These are phyloP conservation scores for Chrysolina americana DNA, from an alignment of 2,888 invertebrate genomes.

Conservation along the genomic window DNA sequence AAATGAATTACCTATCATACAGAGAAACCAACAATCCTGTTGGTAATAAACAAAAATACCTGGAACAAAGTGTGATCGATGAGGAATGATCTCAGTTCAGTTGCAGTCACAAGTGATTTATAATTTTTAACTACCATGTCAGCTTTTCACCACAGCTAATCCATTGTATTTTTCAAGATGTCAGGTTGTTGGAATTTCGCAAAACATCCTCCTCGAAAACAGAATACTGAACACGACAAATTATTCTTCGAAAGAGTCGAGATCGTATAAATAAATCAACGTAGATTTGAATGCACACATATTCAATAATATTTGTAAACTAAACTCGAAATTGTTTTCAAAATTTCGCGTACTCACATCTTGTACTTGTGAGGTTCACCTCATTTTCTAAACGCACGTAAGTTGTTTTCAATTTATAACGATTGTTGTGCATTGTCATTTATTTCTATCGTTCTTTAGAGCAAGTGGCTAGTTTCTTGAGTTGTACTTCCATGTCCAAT, in stretches of 20 bases:
- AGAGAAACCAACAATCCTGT: no score
- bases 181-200: background rate
- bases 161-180: background rate
- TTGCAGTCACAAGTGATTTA: no score
- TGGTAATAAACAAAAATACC: no score
- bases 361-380: background rate
- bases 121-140: no score
- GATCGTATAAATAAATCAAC: constrained; percentile 6
- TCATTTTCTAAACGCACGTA: background rate
- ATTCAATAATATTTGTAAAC: background rate
- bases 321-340: background rate
- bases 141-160: background rate
- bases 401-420: background rate
- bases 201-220: background rate
- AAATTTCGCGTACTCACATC: background rate
- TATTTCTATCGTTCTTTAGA: no score
- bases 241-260: background rate
- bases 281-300: background rate
- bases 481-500: no score
- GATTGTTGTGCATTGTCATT: no score
- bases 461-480: no score
- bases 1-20: background rate
- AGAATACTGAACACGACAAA: background rate
- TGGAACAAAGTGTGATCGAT: no score
- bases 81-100: no score